Base-by-base conservation (phyloP, 2,888 invertebrate genomes). In the Dusona sp. region DNA sequence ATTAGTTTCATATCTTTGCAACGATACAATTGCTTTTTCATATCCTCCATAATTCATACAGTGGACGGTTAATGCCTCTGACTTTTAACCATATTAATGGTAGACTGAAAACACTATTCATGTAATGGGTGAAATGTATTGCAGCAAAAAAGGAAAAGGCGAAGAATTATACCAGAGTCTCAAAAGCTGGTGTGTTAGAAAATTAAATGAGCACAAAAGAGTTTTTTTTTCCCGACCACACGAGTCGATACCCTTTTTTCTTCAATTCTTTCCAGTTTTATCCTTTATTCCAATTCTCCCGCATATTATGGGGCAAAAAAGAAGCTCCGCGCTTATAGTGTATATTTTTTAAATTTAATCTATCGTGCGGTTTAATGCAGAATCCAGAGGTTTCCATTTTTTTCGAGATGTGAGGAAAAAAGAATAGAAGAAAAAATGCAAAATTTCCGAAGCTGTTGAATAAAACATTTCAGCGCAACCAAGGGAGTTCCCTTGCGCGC, bases 401-500 rank as follows among this genome's bases (percentile, higher is more conserved):
- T 65, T 68, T 51, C 13, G 19, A 61, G 61, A 70, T 13, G 61
- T 22, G 9, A 11, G 29, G 11, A 42, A 67, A 61, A 36, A 42
- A 64, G 29, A 29, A 29, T 3, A 36, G 33, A 78, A 74, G 29
- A 78, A 72, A 68, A 70, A 29, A 45, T 42, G 45, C 22, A 48
- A 22, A 57, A 68, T 72, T 42, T 33, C 33, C n/a, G 78, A 73
- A n/a, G 64, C 38, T 72, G 84, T 84, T 84, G 87, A 88, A 84
- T 82, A 87, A 87, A 87, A 87, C 85, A 87, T 87, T 48, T 0
- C 75, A 77, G 29, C 33, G 36, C 45, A 75, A 42, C 70, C 57
- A 38, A 25, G 57, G 67, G 25, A 65, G 29, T 29, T 83, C 77
- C 36, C 54, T 22, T 36, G 61, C 38, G 38, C 72, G 72, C 73